These are phyloP conservation scores for Lerista edwardsae DNA, from an alignment of 2,797 vertebrate genomes.

Conservation along the genomic window DNA sequence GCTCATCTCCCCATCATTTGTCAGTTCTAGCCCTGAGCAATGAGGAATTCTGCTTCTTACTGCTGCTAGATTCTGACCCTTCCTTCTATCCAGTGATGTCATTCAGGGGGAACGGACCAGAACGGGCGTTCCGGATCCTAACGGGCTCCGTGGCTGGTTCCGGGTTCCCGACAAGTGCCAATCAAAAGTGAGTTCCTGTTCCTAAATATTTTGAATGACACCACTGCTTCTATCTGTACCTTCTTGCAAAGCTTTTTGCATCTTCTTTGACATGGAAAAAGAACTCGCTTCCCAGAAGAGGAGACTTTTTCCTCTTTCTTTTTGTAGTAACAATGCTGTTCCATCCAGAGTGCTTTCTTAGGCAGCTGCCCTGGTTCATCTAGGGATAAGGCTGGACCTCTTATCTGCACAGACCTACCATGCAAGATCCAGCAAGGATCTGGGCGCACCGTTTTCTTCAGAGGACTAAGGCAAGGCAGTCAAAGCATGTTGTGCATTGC, in stretches of 20 bases:
- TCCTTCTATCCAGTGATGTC: too few relatives aligned
- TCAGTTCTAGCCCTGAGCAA: background rate
- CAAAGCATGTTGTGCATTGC: background rate
- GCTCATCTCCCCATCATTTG: background rate
- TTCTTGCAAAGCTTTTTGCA: background rate
- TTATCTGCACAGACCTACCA: background rate
- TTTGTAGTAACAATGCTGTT: background rate
- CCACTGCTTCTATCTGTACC: too few relatives aligned
- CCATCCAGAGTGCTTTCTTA: background rate
- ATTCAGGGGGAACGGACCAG: too few relatives aligned
- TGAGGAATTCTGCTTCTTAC: background rate
- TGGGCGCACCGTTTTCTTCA: background rate
- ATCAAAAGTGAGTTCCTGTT: too few relatives aligned
- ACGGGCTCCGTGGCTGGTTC: too few relatives aligned
- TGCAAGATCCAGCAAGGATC: background rate
- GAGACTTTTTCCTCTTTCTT: background rate
- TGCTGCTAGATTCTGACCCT: background rate
- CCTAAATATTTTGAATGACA: too few relatives aligned
- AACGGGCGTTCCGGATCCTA: too few relatives aligned
- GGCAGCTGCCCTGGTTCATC: background rate
- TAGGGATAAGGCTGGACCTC: background rate
- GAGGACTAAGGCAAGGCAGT: background rate
- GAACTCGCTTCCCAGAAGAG: background rate
- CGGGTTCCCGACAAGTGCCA: too few relatives aligned
- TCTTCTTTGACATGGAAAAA: background rate